Evolutionary conservation across 1,140 invertebrate genomes (phyloP).

Genomic region (Lucilia cuprina): DNA sequence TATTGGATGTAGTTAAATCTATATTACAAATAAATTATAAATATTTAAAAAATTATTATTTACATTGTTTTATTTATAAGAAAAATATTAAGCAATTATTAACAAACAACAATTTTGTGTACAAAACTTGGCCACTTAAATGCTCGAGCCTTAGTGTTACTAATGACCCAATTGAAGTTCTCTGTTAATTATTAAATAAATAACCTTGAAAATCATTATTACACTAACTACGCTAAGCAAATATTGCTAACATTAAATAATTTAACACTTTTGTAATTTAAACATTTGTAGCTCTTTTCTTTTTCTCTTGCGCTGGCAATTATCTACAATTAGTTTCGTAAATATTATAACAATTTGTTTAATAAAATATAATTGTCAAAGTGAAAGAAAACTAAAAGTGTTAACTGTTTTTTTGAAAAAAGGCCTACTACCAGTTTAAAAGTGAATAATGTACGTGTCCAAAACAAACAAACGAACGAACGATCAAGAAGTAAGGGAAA

Average conservation of each 20-base stretch:
- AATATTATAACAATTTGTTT: neutral
- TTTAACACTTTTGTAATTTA: neutral
- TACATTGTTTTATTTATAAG: no score
- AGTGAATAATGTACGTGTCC: neutral
- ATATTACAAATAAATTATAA: no score
- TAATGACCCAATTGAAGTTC: neutral
- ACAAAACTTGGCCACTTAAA: no score
- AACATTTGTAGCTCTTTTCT: neutral
- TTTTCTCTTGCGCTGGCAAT: neutral
- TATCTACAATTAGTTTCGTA: neutral
- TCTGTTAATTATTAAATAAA: neutral
- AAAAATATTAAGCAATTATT: no score
- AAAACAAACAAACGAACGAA: neutral
- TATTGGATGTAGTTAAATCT: no score
- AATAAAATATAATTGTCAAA: neutral
- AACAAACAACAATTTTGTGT: no score
- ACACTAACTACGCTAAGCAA: neutral
- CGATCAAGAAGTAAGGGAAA: neutral
- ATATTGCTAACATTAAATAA: neutral
- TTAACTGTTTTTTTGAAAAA: neutral
- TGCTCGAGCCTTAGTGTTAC: no score
- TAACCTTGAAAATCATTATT: slow-evolving; percentile 15
- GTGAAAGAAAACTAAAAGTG: neutral
- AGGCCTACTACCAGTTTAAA: neutral
- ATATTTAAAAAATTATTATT: no score